Conservation (phyloP, 35 echinoderm and acorn worm genomes). For the Ptychodera flava region DNA sequence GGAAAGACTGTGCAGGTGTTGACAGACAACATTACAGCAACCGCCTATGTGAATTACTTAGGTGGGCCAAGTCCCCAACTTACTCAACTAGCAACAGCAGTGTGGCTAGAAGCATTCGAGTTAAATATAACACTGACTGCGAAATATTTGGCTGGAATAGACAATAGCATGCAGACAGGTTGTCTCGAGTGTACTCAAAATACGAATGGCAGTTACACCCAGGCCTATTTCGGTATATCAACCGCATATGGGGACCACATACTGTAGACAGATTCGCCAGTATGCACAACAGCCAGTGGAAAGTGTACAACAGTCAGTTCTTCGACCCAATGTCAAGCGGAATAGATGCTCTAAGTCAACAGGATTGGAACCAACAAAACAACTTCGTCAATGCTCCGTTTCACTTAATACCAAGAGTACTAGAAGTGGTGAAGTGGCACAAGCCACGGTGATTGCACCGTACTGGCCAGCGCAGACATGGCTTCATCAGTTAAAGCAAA, state of each 20-base stretch:
- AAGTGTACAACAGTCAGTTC: background rate
- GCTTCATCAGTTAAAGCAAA: background rate
- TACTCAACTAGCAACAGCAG: background rate
- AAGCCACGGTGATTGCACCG: background rate
- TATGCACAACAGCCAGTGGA: background rate
- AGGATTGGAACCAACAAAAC: no score
- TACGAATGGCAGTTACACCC: background rate
- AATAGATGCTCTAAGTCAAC: background rate
- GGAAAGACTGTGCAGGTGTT: no score
- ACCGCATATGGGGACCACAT: background rate
- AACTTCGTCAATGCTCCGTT: background rate
- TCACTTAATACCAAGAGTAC: background rate
- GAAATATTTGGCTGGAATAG: background rate
- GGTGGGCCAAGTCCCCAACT: no score
- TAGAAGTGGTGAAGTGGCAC: background rate
- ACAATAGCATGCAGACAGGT: background rate
- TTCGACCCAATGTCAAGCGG: background rate
- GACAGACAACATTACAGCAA: no score
- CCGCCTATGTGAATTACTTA: no score
- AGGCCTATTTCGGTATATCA: background rate
- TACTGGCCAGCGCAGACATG: background rate
- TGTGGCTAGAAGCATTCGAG: background rate
- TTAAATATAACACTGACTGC: background rate
- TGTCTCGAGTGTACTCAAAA: background rate
- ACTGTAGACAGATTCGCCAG: background rate